phyloP scores from a whole-genome alignment of 2,113 vertebrate genomes.

The Heliornis fulica region DNA sequence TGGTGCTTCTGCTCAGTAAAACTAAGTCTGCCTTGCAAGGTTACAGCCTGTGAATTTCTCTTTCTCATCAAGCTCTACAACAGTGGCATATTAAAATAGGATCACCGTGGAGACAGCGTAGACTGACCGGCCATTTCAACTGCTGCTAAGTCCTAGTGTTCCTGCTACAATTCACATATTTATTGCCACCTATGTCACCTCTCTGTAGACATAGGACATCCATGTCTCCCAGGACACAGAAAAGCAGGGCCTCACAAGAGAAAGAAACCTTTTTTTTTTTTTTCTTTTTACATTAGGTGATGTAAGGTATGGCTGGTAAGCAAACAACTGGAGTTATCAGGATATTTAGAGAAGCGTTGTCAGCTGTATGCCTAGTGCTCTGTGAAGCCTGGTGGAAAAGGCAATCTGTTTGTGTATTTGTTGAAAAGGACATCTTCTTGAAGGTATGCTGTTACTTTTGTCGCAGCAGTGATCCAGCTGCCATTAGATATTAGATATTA shows the following conservation, averaged over 20 bases:
- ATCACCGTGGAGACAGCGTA: fast-evolving
- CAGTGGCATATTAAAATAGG: not conserved
- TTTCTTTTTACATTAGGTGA: not conserved
- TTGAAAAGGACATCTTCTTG: not conserved
- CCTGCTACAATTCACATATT: not conserved
- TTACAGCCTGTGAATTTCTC: not conserved
- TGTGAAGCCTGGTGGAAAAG: not conserved
- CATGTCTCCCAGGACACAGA: not conserved
- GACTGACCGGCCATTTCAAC: not conserved
- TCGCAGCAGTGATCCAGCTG: not conserved
- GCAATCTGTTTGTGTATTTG: not conserved
- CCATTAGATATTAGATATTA: not conserved
- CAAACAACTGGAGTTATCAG: not conserved
- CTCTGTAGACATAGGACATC: not conserved
- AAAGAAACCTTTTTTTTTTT: not conserved
- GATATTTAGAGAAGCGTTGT: not conserved
- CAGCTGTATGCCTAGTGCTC: not conserved
- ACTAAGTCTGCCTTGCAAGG: not conserved
- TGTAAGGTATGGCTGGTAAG: not conserved
- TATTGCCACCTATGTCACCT: not conserved
- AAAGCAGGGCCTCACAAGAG: not conserved
- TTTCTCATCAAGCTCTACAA: not conserved
- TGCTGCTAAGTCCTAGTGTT: not conserved
- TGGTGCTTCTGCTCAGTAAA: not conserved
- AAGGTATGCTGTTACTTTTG: not conserved